Evolutionary conservation across 1,140 invertebrate genomes (phyloP).

Genomic region (Conopomorpha cramerella): DNA sequence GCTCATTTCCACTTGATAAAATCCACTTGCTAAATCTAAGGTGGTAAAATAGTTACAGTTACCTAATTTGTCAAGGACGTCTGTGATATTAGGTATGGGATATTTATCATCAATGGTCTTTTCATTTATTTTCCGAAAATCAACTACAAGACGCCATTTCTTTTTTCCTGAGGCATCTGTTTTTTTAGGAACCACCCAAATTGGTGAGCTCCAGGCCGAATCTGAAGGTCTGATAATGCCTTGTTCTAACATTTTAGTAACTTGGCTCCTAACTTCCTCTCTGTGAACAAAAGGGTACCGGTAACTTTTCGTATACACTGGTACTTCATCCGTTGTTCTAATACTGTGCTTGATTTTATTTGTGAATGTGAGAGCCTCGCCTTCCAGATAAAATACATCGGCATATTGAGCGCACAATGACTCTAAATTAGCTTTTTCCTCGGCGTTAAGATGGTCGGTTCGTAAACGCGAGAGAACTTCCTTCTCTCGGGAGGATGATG

Average conservation of each 20-base stretch:
- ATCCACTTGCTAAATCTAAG: slow-evolving; percentile 51
- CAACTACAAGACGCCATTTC: slow-evolving; percentile 27
- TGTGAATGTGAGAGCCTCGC: slow-evolving; percentile 5
- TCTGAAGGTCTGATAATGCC: slow-evolving; percentile 7
- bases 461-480: slow-evolving; percentile 3
- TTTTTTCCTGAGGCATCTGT: slow-evolving; percentile 14
- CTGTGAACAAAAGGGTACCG: slow-evolving; percentile 13
- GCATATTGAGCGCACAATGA: slow-evolving; percentile 1
- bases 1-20: slow-evolving; percentile 47
- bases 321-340: slow-evolving; percentile 7
- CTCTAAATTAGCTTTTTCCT: slow-evolving; percentile 3
- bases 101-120: slow-evolving; percentile 38
- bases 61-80: slow-evolving; percentile 44
- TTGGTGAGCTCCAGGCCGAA: slow-evolving; percentile 3
- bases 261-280: slow-evolving; percentile 17
- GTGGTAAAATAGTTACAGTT: slow-evolving; percentile 35
- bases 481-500: neutral
- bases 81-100: slow-evolving; percentile 55
- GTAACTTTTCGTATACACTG: slow-evolving; percentile 12
- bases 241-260: slow-evolving; percentile 14
- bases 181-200: slow-evolving; percentile 9
- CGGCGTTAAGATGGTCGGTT: slow-evolving; percentile 2
- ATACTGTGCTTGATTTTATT: slow-evolving; percentile 12
- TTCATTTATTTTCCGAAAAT: slow-evolving; percentile 27
- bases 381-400: slow-evolving; percentile 5